Conservation (phyloP, 1,140 invertebrate species). For the Plectrocnemia conspersa region DNA sequence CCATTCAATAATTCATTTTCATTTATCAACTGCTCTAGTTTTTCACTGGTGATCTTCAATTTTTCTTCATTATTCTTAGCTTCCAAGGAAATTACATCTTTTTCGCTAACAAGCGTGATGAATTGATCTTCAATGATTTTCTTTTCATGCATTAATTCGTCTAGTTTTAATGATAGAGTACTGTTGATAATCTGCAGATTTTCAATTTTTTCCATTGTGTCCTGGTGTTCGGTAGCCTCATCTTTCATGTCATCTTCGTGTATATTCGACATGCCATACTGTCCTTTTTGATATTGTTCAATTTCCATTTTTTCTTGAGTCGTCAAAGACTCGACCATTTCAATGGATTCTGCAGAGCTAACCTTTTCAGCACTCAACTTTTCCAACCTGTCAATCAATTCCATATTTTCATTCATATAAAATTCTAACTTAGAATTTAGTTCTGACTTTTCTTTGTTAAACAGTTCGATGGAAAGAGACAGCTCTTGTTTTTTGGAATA, state of each 20-base stretch:
- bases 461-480: slow-evolving; percentile 49
- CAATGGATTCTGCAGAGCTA: slow-evolving; percentile 63
- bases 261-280: slow-evolving; percentile 8
- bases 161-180: slow-evolving; percentile 35
- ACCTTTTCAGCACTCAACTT: slow-evolving; percentile 63
- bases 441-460: slow-evolving; percentile 56
- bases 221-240: slow-evolving; percentile 55
- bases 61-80: slow-evolving; percentile 28
- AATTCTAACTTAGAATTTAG: slow-evolving; percentile 55
- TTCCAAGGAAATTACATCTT: slow-evolving; percentile 21
- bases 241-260: slow-evolving; percentile 25
- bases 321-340: slow-evolving; percentile 62
- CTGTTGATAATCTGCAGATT: slow-evolving; percentile 58
- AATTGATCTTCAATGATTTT: slow-evolving; percentile 35
- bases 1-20: slow-evolving; percentile 35
- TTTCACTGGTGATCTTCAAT: slow-evolving; percentile 38
- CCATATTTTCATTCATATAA: slow-evolving; percentile 64
- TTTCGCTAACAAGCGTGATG: slow-evolving; percentile 31
- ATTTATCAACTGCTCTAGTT: slow-evolving; percentile 47
- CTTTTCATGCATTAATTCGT: slow-evolving; percentile 36
- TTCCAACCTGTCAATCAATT: slow-evolving; percentile 61
- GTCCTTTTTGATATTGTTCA: slow-evolving; percentile 51
- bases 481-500: slow-evolving; percentile 53
- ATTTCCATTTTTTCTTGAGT: slow-evolving; percentile 58
- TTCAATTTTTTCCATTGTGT: slow-evolving; percentile 65